These are phyloP conservation scores for Atethmia centrago DNA, from an alignment of 2,888 invertebrate genomes.

Conservation along the genomic window DNA sequence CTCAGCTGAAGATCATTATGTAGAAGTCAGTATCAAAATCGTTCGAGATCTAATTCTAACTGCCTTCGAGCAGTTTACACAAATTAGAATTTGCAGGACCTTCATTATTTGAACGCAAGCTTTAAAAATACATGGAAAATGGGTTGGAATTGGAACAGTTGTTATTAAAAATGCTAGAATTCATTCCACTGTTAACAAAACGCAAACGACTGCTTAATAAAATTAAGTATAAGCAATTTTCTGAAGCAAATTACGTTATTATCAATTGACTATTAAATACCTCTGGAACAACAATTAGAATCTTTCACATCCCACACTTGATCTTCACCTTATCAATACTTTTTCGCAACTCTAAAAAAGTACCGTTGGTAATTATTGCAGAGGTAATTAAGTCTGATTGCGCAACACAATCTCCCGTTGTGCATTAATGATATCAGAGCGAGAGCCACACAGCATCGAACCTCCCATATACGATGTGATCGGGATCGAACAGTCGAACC, in stretches of 20 bases:
- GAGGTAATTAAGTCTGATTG: slow-evolving; percentile 73
- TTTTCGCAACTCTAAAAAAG: slow-evolving; percentile 48
- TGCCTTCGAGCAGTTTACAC: slow-evolving; percentile 74
- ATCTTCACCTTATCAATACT: neutral
- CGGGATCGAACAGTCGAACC: slow-evolving; percentile 70
- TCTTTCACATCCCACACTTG: neutral
- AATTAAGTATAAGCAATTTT: neutral
- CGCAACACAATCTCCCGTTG: slow-evolving; percentile 71
- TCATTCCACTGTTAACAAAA: slow-evolving; percentile 32
- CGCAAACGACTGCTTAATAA: slow-evolving; percentile 8
- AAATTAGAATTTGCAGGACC: slow-evolving; percentile 59
- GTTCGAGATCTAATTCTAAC: slow-evolving; percentile 76
- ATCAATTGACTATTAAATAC: neutral
- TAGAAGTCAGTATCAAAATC: slow-evolving; percentile 76
- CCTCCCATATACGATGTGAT: slow-evolving; percentile 75
- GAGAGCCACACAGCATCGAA: slow-evolving; percentile 66
- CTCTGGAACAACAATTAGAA: neutral
- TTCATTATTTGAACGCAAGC: slow-evolving; percentile 59
- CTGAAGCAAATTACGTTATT: neutral
- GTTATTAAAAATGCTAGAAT: slow-evolving; percentile 45
- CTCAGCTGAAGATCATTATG: slow-evolving; percentile 79
- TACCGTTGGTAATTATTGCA: slow-evolving; percentile 55
- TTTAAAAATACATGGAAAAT: slow-evolving; percentile 58
- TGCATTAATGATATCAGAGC: slow-evolving; percentile 76
- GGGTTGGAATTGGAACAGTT: slow-evolving; percentile 12